Evolutionary conservation across 2,797 vertebrate genomes (phyloP).

Genomic region (Diceros bicornis): DNA sequence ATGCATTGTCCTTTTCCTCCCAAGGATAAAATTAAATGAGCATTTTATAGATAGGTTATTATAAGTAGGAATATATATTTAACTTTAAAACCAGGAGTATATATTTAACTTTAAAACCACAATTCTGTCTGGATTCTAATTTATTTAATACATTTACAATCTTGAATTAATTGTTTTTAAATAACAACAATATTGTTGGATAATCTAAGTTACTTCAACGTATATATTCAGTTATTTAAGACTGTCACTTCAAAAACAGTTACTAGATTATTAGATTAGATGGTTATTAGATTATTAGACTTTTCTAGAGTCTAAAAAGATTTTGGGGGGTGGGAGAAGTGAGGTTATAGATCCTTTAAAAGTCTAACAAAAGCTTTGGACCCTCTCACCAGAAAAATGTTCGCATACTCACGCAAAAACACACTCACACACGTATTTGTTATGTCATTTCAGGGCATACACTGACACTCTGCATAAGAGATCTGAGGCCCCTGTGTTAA

Average conservation of each 20-base stretch:
- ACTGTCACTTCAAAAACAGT: slow-evolving; percentile 4
- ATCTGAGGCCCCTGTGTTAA: neutral
- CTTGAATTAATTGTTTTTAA: neutral
- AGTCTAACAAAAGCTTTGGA: slow-evolving; percentile 29
- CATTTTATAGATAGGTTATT: slow-evolving; percentile 33
- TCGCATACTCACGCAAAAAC: neutral
- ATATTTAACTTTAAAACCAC: slow-evolving; percentile 34
- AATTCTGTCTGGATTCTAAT: neutral
- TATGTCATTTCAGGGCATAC: neutral
- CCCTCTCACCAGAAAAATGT: neutral
- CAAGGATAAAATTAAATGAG: slow-evolving; percentile 53
- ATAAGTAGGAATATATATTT: neutral
- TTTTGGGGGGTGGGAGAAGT: neutral
- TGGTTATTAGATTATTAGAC: neutral
- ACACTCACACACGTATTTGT: neutral
- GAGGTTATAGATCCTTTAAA: neutral
- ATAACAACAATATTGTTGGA: neutral
- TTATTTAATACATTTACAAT: neutral
- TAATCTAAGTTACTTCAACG: slow-evolving; percentile 49
- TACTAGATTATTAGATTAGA: neutral
- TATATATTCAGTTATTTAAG: neutral
- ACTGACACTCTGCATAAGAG: neutral
- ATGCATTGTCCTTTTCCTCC: neutral
- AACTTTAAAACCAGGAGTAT: slow-evolving; percentile 41
- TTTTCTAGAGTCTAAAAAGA: neutral